These are phyloP conservation scores for Pelmatolapia mariae DNA, from an alignment of 2,113 vertebrate genomes.

Conservation along the genomic window DNA sequence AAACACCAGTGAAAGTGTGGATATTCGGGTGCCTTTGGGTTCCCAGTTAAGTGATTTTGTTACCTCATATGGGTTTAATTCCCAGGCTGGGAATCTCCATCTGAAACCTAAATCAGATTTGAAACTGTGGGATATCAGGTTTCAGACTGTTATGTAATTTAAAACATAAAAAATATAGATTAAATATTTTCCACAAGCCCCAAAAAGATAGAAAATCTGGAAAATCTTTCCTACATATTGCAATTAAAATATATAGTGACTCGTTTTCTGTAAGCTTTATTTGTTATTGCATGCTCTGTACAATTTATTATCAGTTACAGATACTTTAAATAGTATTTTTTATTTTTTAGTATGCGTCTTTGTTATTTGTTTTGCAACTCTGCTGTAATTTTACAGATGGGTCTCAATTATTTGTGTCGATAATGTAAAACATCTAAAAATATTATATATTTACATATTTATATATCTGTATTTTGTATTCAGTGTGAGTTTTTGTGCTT, in stretches of 20 bases:
- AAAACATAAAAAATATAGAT: background rate
- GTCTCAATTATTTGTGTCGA: background rate
- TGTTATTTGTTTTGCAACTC: background rate
- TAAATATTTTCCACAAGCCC: background rate
- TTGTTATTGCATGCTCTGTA: background rate
- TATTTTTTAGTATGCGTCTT: background rate
- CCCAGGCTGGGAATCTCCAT: background rate
- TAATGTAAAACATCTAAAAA: background rate
- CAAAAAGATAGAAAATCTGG: background rate
- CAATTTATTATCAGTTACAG: background rate
- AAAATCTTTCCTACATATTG: background rate
- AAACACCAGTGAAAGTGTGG: background rate
- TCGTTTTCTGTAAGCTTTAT: background rate
- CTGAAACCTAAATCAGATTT: background rate
- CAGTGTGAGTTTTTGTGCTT: accelerated
- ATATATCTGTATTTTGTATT: background rate
- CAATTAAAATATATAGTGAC: background rate
- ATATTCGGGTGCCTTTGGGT: background rate
- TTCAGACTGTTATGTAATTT: background rate
- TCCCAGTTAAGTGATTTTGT: background rate
- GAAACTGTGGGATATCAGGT: background rate
- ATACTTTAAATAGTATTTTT: background rate
- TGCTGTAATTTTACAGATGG: background rate
- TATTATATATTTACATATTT: background rate
- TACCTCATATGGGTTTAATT: background rate